Evolutionary conservation across 2,113 vertebrate species (phyloP), one percentile per base, ranked within the genome.

Genomic region (Theristicus caerulescens): DNA sequence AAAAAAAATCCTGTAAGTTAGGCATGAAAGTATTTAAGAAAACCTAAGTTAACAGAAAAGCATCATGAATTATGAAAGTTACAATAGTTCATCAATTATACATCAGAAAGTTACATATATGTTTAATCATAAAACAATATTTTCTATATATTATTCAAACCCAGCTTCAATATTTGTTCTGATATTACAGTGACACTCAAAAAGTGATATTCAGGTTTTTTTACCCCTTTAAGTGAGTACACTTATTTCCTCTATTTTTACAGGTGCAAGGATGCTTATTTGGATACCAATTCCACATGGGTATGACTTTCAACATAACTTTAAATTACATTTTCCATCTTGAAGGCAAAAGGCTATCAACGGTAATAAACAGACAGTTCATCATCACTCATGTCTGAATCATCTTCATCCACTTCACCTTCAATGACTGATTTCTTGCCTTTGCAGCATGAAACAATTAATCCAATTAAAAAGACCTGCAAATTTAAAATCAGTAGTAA

Each of bases 391-490:
- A 99, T 81, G 94, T 99, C 99, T 32, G 99, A 99, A 95, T 99
- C 99, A 21, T 99, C 99, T 26, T 99, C 99, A 93, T 99, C 99
- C 93, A 99, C 98, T 95, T 99, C 99, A 82, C 99, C 99, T 98
- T 99, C 99, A 93, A 99, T 99, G 97, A 99, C 98, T 1, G 99
- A 99, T 94, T 99, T 99, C 98, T 99, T 99, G 91, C 99, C 99
- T 98, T 99, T 99, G 98, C 99, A 99, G 97, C 99, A 99, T 29
- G 99, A 99, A 76, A 99, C 98, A 91, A 98, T 95, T 96, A 99
- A 97, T 64, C 99, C 99, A 74, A 99, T 97, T 95, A 99, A 96
- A 86, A 99, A 99, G 34, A 99, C 98, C 99, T 99, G 95, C 26
- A 96, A 96, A 95, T 95, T 78, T 51, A 89, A 97, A 80, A 46